Conservation (phyloP, 2,888 invertebrate genomes). For the Nebria salina region DNA sequence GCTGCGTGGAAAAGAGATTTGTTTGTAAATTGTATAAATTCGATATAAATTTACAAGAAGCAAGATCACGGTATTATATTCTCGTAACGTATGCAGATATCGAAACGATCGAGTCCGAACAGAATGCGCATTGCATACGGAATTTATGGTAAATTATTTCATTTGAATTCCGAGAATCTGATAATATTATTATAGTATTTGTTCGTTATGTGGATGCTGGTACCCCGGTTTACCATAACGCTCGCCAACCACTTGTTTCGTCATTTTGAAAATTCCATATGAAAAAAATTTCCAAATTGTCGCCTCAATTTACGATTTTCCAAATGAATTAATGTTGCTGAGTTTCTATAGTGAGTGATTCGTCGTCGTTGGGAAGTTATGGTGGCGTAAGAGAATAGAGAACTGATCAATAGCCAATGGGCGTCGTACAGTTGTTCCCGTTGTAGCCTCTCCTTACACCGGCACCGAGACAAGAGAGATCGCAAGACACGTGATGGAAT, state of each 20-base stretch:
- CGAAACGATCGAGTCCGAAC: constrained; percentile 4
- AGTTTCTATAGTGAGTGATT: neutral
- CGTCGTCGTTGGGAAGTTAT: neutral
- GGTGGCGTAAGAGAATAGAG: neutral
- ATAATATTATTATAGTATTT: neutral
- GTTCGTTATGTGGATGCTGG: neutral
- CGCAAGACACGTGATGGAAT: constrained; percentile 30
- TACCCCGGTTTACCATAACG: no score
- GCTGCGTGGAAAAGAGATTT: neutral
- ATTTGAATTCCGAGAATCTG: neutral
- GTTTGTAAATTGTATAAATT: neutral
- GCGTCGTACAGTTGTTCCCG: constrained; percentile 5
- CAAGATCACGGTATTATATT: neutral
- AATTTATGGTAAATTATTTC: neutral
- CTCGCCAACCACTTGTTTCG: no score
- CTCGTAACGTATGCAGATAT: neutral
- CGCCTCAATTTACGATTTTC: no score
- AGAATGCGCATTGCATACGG: neutral
- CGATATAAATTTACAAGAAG: constrained; percentile 12
- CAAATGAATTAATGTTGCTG: no score
- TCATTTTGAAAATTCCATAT: no score
- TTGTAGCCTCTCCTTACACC: neutral
- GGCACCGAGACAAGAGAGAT: constrained; percentile 17
- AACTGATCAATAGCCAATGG: constrained; percentile 26
- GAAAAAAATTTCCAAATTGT: no score